These are phyloP conservation scores for Cichladusa arquata DNA, from an alignment of 2,113 vertebrate species.

Conservation along the genomic window DNA sequence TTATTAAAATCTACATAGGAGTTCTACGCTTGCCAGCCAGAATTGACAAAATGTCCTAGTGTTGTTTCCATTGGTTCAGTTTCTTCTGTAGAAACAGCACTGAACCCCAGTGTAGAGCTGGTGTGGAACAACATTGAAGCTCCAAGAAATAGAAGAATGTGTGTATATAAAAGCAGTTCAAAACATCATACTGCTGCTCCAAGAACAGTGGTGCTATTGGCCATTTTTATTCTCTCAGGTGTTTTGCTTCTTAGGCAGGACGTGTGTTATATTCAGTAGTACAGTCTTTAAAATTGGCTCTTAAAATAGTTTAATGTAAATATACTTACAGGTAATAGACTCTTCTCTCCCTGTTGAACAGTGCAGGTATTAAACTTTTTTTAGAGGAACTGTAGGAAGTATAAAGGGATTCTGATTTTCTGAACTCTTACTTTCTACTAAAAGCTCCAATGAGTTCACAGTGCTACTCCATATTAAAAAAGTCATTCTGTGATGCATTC, in stretches of 20 bases:
- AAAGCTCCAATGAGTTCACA: neutral
- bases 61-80: neutral
- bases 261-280: neutral
- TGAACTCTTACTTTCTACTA: neutral
- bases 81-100: neutral
- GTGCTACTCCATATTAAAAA: neutral
- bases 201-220: neutral
- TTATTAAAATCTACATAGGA: neutral
- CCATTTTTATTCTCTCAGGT: neutral
- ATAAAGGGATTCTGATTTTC: neutral
- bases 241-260: neutral
- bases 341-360: neutral
- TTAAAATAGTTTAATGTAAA: neutral
- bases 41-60: neutral
- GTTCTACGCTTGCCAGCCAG: neutral
- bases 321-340: neutral
- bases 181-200: neutral
- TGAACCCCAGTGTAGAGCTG: neutral
- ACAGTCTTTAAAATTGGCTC: neutral
- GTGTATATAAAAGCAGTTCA: neutral
- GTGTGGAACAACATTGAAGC: rapidly evolving
- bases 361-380: neutral
- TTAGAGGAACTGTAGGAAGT: neutral
- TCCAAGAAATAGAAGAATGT: neutral
- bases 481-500: neutral